Evolutionary conservation across 2,888 invertebrate species (phyloP).

Genomic region (Melinaea marsaeus): DNA sequence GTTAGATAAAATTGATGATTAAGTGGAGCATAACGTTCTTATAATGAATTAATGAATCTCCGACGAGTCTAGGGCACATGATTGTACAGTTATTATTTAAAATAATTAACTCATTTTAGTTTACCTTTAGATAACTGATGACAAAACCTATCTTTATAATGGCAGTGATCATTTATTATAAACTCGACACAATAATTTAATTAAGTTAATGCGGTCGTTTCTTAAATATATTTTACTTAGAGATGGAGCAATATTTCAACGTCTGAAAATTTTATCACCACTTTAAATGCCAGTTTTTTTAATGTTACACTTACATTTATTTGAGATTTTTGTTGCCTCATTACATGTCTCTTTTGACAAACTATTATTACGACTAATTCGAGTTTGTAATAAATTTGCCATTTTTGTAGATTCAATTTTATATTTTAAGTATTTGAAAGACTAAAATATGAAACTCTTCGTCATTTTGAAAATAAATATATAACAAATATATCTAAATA

Average conservation of each 20-base stretch:
- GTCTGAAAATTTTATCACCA: slow-evolving; percentile 26
- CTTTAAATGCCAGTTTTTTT: slow-evolving; percentile 9
- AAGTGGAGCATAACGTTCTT: slow-evolving; percentile 15
- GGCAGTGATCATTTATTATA: neutral
- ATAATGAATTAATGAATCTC: slow-evolving; percentile 4
- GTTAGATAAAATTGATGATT: slow-evolving; percentile 35
- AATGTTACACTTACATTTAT: slow-evolving; percentile 6
- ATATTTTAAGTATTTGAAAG: too few species aligned
- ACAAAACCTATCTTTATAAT: neutral
- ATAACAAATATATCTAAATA: too few species aligned
- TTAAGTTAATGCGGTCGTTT: too few species aligned
- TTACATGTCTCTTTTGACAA: slow-evolving; percentile 5
- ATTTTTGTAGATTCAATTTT: neutral
- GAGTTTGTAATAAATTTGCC: neutral
- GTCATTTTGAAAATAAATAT: too few species aligned
- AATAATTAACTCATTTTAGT: too few species aligned
- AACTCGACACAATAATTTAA: neutral
- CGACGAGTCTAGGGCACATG: too few species aligned
- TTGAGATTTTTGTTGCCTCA: slow-evolving; percentile 7
- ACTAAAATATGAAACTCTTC: too few species aligned
- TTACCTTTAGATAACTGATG: neutral
- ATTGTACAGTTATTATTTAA: too few species aligned
- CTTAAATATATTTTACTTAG: slow-evolving; percentile 10
- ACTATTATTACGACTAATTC: neutral
- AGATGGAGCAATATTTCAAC: slow-evolving; percentile 17